These are phyloP conservation scores for Diaprepes abbreviatus DNA, from an alignment of 2,888 invertebrate species.

Conservation along the genomic window DNA sequence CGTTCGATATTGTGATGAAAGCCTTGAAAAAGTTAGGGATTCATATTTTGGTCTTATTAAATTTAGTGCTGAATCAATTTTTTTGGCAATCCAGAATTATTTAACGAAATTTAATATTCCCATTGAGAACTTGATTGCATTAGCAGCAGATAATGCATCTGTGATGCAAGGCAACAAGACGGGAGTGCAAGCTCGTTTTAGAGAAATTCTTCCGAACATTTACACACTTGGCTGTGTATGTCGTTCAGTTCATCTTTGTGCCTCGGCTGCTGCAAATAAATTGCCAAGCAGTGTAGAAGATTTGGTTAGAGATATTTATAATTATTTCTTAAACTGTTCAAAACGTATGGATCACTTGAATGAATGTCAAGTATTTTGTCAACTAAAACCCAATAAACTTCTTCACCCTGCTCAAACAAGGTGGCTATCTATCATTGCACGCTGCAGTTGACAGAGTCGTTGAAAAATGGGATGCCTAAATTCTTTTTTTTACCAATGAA, in stretches of 20 bases:
- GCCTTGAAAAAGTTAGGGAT: neutral
- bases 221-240: neutral
- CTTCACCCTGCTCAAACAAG: too few species aligned
- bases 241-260: too few species aligned
- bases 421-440: neutral
- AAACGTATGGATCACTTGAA: neutral
- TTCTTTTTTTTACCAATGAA: too few species aligned
- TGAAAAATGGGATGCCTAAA: too few species aligned
- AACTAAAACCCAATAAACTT: neutral
- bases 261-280: too few species aligned
- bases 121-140: too few species aligned
- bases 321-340: neutral
- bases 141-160: neutral
- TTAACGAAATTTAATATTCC: too few species aligned
- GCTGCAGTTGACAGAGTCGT: too few species aligned
- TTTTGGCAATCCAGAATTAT: too few species aligned
- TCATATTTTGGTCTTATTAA: neutral
- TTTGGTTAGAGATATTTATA: neutral
- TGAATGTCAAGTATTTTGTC: neutral
- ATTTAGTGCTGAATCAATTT: neutral
- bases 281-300: neutral
- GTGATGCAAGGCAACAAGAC: neutral
- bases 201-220: too few species aligned
- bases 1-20: neutral
- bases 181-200: too few species aligned